phyloP scores from a whole-genome alignment of 2,113 vertebrate species.

The Strigops habroptila region DNA sequence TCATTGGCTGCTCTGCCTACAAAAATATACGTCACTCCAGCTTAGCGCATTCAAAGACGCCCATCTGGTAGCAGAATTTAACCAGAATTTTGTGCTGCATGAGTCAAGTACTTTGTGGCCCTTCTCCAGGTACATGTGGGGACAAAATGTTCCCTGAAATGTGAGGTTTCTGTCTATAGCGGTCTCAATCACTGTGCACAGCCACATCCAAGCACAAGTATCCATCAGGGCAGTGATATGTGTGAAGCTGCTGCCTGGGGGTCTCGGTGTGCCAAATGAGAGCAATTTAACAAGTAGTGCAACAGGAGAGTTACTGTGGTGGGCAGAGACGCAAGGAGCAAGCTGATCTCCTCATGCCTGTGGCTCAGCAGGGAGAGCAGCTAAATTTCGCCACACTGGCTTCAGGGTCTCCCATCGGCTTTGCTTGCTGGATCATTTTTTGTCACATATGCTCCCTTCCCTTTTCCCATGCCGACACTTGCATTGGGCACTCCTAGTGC shows the following conservation, averaged over 20 bases:
- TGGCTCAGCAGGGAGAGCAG: background rate
- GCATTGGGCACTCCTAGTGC: background rate
- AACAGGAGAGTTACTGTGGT: accelerated
- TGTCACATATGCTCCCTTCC: background rate
- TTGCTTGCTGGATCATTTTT: background rate
- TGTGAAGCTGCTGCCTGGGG: accelerated
- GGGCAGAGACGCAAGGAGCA: accelerated
- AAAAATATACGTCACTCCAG: background rate
- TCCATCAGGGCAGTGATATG: background rate
- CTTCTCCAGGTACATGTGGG: background rate
- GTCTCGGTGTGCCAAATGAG: background rate
- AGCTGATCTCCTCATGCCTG: background rate
- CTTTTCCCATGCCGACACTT: background rate
- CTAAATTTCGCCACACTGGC: background rate
- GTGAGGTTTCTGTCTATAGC: background rate
- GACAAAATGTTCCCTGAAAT: background rate
- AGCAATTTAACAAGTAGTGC: background rate
- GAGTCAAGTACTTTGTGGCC: background rate
- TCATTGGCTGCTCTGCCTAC: background rate
- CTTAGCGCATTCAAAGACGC: background rate
- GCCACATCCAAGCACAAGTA: background rate
- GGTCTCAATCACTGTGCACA: background rate
- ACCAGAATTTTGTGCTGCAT: background rate
- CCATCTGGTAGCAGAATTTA: background rate
- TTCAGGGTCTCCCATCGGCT: background rate